These are phyloP conservation scores for Conomelus anceps DNA, from an alignment of 2,888 invertebrate species.

Conservation along the genomic window DNA sequence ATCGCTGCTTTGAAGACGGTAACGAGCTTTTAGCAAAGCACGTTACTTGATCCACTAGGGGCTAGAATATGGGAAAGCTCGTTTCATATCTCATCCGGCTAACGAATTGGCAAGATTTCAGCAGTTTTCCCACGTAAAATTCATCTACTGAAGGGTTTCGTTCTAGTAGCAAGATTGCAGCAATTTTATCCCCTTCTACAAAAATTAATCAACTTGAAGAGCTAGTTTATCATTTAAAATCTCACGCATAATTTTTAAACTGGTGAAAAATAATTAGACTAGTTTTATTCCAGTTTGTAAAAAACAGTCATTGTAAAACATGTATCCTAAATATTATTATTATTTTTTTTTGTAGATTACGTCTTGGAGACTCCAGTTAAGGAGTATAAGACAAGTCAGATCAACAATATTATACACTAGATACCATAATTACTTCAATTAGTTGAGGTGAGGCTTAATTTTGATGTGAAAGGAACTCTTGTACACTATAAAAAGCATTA, in stretches of 20 bases:
- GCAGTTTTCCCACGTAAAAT: background rate
- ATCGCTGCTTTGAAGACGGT: background rate
- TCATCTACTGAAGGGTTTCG: background rate
- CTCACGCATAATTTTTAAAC: background rate
- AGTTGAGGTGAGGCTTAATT: too few relatives aligned
- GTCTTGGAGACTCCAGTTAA: too few relatives aligned
- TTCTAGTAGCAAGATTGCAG: background rate
- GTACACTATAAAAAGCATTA: too few relatives aligned
- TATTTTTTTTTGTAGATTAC: too few relatives aligned
- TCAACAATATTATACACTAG: too few relatives aligned
- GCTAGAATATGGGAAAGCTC: background rate
- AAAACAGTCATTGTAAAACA: too few relatives aligned
- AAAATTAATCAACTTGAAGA: background rate
- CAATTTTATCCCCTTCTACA: background rate
- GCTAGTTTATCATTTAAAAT: background rate
- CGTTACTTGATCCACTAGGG: background rate
- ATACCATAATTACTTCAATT: too few relatives aligned
- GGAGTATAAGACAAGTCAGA: too few relatives aligned
- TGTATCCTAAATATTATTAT: too few relatives aligned
- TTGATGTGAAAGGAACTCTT: too few relatives aligned
- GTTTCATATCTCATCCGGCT: background rate
- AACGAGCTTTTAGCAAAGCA: background rate
- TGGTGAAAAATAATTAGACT: too few relatives aligned
- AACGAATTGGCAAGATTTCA: background rate
- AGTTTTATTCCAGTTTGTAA: too few relatives aligned